phyloP scores from a whole-genome alignment of 2,888 invertebrate species.

The Orthosia incerta region DNA sequence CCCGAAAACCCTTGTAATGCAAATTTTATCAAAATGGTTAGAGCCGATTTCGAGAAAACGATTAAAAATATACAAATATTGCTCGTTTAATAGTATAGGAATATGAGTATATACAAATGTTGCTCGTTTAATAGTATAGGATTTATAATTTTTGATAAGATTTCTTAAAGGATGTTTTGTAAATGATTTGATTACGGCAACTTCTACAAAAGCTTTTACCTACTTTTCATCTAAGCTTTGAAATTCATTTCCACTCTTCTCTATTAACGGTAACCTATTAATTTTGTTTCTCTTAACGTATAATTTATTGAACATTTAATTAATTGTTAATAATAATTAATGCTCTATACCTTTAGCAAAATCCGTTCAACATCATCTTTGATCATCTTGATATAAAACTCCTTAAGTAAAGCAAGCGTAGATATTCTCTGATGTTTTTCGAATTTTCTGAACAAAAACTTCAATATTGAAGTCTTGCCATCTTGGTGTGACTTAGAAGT shows the following conservation, averaged over 20 bases:
- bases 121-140: no score
- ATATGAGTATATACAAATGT: no score
- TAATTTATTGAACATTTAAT: conserved; percentile 9
- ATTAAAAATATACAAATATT: no score
- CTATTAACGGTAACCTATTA: background rate
- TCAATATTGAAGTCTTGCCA: conserved; percentile 27
- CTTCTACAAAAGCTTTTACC: background rate
- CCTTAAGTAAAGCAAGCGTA: conserved; percentile 3
- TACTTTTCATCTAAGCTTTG: background rate
- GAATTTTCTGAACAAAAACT: conserved; percentile 28
- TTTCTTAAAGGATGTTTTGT: no score
- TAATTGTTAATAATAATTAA: background rate
- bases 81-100: no score
- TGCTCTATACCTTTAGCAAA: background rate
- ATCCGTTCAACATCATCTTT: conserved; percentile 4
- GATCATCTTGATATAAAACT: conserved; percentile 3
- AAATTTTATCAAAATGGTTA: no score
- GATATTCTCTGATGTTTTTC: conserved; percentile 8
- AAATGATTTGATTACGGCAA: no score
- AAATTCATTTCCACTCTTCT: background rate
- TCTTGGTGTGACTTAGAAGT: conserved; percentile 22
- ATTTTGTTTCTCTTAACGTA: background rate
- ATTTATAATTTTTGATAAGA: no score
- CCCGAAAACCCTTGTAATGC: no score
- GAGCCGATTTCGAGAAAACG: no score